Evolutionary conservation across 1,140 invertebrate species (phyloP), one percentile per base, ranked within the genome.

Genomic region (Dinothrombium tinctorium): DNA sequence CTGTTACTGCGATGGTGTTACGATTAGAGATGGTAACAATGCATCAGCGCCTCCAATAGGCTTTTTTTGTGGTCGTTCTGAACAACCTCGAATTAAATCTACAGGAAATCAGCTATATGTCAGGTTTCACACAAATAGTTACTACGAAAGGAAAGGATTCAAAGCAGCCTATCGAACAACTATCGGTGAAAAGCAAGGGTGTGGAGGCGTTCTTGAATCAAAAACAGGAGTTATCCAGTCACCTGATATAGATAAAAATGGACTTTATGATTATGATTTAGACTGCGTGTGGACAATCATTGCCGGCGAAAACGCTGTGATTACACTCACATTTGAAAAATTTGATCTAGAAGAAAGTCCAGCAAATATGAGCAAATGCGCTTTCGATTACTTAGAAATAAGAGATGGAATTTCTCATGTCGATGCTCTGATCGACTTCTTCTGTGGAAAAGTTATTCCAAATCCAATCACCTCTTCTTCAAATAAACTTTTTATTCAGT

Each of bases 401-500:
- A 54, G 60, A 39, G 76, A 80, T 56, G 76, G 76, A 3, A 50
- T 59, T 7, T 68, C 69, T 38, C 63, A 65, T n/a, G 65, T 63
- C 43, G 62, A 67, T 32, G 59, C 71, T 32, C 37, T 66, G 12
- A 69, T 81, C 11, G 69, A 67, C 1, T 61, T 50, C 37, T 71
- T 69, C 47, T 82, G 77, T 52, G 74, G 74, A 1, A 62, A 63
- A 29, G 55, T 46, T 14, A 37, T 58, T n/a, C 89, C 89, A 2
- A 72, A 78, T 4, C 80, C 86, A 56, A 76, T 74, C 24, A 65
- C 76, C 46, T 90, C 83, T 0, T 75, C 74, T 2, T 72, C 74
- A 11, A 92, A 90, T 58, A 75, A 84, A 55, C 67, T 96, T 37
- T 70, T 78, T 41, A 75, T 95, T 20, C 89, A 92, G 60, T 96